Percentiles rank a stretch among this genome's conserved stretches.
These are phyloP conservation scores for Lucilia cuprina DNA, from an alignment of 1,140 invertebrate genomes.

Conservation along the genomic window DNA sequence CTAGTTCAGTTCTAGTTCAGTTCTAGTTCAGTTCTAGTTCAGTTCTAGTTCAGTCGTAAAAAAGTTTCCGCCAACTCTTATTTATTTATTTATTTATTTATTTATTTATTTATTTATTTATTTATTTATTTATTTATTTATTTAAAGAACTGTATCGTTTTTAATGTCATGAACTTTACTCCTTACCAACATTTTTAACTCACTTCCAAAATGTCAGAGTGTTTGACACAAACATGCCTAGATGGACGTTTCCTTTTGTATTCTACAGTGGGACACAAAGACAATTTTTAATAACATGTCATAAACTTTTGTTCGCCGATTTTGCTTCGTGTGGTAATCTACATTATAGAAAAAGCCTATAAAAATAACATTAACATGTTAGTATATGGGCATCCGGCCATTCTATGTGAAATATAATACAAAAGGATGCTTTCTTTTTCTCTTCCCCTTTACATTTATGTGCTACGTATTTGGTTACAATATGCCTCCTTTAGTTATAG, in stretches of 20 bases:
- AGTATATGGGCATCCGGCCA: slow-evolving; percentile 27
- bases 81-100: too few relatives aligned
- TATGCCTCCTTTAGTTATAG: background rate
- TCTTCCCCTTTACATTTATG: background rate
- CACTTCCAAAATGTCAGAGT: background rate
- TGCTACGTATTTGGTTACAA: background rate
- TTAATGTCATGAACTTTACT: background rate
- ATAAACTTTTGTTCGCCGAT: background rate
- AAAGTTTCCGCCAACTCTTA: too few relatives aligned
- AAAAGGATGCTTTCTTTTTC: too few relatives aligned
- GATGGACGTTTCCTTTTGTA: background rate
- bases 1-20: too few relatives aligned
- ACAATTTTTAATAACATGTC: slow-evolving; percentile 24
- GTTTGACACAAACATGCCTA: background rate
- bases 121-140: too few relatives aligned
- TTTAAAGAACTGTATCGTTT: too few relatives aligned
- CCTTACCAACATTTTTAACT: background rate
- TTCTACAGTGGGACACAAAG: slow-evolving; percentile 19
- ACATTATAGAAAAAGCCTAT: slow-evolving; percentile 44
- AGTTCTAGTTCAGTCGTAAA: too few relatives aligned
- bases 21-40: too few relatives aligned
- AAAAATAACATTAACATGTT: slow-evolving; percentile 57
- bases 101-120: too few relatives aligned
- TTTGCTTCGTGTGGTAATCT: background rate
- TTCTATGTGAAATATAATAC: background rate